Conservation (phyloP, 2,888 invertebrate species). For the Caenorhabditis japonica region DNA sequence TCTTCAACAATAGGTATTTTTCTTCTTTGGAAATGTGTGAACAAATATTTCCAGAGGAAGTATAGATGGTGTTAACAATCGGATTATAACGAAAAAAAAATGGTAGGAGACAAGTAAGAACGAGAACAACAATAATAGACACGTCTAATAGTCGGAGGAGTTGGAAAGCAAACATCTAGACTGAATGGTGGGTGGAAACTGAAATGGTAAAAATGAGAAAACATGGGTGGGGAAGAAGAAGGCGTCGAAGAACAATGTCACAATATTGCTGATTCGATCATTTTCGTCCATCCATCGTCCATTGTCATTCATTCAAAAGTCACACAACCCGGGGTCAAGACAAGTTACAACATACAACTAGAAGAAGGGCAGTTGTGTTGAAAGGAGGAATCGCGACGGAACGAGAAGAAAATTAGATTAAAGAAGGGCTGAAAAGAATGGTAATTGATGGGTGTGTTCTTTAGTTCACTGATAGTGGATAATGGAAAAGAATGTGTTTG, state of each 20-base stretch:
- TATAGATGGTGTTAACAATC: constrained; percentile 53
- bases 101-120: background rate
- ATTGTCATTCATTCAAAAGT: constrained; percentile 20
- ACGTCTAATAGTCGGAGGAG: constrained; percentile 16
- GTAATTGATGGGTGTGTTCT: constrained; percentile 38
- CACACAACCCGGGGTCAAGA: constrained; percentile 33
- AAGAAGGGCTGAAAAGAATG: constrained; percentile 13
- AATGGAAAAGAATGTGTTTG: no score
- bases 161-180: constrained; percentile 42
- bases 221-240: constrained; percentile 22
- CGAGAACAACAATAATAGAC: constrained; percentile 15
- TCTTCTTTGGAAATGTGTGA: no score
- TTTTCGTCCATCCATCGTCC: no score
- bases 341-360: constrained; percentile 46
- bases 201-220: constrained; percentile 1
- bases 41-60: no score
- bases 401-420: constrained; percentile 31
- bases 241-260: constrained; percentile 5
- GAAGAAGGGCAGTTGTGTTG: constrained; percentile 41
- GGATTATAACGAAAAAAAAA: constrained; percentile 31
- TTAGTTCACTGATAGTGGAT: no score
- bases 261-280: constrained; percentile 37
- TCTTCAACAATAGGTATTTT: constrained; percentile 20
- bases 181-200: background rate
- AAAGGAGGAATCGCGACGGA: constrained; percentile 6